These are phyloP conservation scores for Zaprionus gabonicus DNA, from an alignment of 1,140 invertebrate species.

Conservation along the genomic window DNA sequence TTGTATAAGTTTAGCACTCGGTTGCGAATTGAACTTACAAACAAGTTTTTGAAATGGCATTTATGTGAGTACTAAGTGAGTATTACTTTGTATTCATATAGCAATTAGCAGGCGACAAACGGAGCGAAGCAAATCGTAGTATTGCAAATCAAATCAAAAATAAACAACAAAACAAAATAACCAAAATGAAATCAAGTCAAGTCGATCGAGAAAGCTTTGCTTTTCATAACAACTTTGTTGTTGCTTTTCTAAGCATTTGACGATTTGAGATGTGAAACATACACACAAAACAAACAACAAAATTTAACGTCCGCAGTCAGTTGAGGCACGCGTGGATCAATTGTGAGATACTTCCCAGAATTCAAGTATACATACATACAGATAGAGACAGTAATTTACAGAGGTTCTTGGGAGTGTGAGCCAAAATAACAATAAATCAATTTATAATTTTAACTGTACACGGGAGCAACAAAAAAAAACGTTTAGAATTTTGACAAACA, in stretches of 20 bases:
- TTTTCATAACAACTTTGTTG: slow-evolving; percentile 30
- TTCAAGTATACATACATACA: slow-evolving; percentile 11
- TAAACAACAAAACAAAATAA: background rate
- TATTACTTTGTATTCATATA: slow-evolving; percentile 23
- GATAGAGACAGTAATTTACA: slow-evolving; percentile 24
- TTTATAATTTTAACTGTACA: slow-evolving; percentile 21
- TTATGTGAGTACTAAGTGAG: slow-evolving; percentile 39
- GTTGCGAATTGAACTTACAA: slow-evolving; percentile 56
- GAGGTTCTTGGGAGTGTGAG: slow-evolving; percentile 4
- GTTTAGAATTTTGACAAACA: slow-evolving; percentile 65
- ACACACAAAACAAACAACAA: slow-evolving; percentile 5
- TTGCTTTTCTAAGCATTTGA: background rate
- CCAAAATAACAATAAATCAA: slow-evolving; percentile 32
- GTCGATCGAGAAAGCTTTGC: slow-evolving; percentile 26
- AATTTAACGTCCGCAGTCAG: slow-evolving; percentile 7
- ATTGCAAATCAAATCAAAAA: background rate
- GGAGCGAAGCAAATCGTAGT: slow-evolving; percentile 7
- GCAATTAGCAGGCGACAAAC: slow-evolving; percentile 30
- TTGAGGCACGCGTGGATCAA: slow-evolving; percentile 2
- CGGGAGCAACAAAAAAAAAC: slow-evolving; percentile 27
- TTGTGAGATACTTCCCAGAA: slow-evolving; percentile 14
- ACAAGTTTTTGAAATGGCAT: slow-evolving; percentile 34
- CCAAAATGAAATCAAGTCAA: background rate
- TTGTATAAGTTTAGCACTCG: slow-evolving; percentile 47
- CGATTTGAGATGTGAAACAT: slow-evolving; percentile 2